Base-by-base conservation (phyloP, 2,113 vertebrate species). In the Cyanistes caeruleus region DNA sequence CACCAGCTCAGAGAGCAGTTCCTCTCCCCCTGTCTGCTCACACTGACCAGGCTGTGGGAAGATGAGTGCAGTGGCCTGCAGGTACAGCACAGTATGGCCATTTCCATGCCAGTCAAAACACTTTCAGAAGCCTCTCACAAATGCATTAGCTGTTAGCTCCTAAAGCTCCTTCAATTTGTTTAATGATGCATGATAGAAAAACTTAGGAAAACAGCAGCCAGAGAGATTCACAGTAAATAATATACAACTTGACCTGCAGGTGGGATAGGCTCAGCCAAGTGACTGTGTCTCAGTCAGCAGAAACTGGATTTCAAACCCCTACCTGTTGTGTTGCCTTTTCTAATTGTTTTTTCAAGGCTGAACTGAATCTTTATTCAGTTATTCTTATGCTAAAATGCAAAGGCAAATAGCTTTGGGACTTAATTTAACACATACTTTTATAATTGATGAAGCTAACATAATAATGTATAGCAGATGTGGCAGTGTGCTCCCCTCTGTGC, bases 61-160 rank as follows among this genome's bases (percentile, higher is more conserved):
- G 68, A 43, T 2, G 20, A 19, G 56, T 20, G 60, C 79, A n/a
- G 39, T 1, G 5, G 10, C 19, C 49, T 30, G 64, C 52, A 53
- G 33, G 43, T 48, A 2, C 10, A 41, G 59, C 21, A 35, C 6
- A 15, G 14, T 2, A 10, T 0, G 1, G n/a, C 62, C 39, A 23
- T 11, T 60, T 53, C 80, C 52, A 28, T 20, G 60, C 37, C 58
- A 33, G 16, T 24, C 35, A 49, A 52, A 59, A 53, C 23, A 37
- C 12, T n/a, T 76, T 6, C 53, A 15, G 53, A 6, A 81, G n/a
- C 28, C 55, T 86, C 43, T 91, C 51, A 84, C 59, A 63, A 56
- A 44, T 86, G 48, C 68, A 49, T 46, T 51, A 53, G 31, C 46
- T 77, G 30, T 37, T 41, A 89, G 79, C 73, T 80, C 68, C 55